These are phyloP conservation scores for Apodemia mormo DNA, from an alignment of 2,888 invertebrate genomes.

Conservation along the genomic window DNA sequence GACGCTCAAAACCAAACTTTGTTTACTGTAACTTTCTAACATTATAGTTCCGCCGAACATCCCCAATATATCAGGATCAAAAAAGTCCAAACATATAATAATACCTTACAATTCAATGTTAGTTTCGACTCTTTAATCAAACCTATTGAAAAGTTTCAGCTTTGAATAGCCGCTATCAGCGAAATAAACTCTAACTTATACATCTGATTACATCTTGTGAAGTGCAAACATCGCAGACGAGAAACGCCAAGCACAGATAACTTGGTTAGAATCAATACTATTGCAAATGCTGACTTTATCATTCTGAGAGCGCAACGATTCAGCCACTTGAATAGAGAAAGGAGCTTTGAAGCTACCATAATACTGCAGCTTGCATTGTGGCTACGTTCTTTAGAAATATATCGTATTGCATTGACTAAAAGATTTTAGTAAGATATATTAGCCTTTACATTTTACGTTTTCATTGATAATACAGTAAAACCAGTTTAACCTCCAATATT, in stretches of 20 bases:
- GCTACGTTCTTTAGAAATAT: not conserved
- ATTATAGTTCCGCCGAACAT: too few relatives aligned
- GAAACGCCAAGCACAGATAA: conserved; percentile 1
- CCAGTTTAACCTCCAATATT: too few relatives aligned
- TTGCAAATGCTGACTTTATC: conserved; percentile 15
- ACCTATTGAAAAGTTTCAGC: not conserved
- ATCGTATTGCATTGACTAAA: not conserved
- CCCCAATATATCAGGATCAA: too few relatives aligned
- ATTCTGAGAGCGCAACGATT: conserved; percentile 9
- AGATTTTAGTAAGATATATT: not conserved
- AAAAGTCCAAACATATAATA: too few relatives aligned
- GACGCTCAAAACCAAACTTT: too few relatives aligned
- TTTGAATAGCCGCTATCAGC: conserved; percentile 5
- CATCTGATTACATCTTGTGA: conserved; percentile 12
- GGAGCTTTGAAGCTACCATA: not conserved
- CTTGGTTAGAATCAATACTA: conserved; percentile 3
- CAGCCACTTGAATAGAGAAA: conserved; percentile 13
- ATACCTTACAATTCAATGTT: too few relatives aligned
- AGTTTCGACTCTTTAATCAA: not conserved
- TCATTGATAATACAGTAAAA: not conserved
- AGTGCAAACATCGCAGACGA: conserved; percentile 13
- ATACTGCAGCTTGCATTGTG: conserved; percentile 11
- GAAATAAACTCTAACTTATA: conserved; percentile 1
- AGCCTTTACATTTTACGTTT: not conserved
- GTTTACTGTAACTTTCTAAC: too few relatives aligned